Base-by-base conservation (phyloP, 2,113 vertebrate genomes). In the Callorhinus ursinus region DNA sequence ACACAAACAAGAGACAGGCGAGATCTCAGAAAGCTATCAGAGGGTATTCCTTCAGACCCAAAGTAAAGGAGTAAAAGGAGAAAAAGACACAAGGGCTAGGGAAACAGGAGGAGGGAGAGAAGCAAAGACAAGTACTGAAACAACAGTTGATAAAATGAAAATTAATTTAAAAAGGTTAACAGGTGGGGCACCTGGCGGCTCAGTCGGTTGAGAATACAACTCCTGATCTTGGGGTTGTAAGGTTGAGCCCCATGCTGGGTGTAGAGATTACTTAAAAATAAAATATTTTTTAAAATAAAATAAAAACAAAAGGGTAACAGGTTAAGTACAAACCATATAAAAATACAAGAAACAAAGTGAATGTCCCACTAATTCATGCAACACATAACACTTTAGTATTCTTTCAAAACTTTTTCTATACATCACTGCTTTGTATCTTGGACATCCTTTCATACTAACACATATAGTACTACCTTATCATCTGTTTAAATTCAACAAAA, bases 321-420 rank as follows among this genome's bases (percentile, higher is more conserved):
- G 2, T 36, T 49, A 89, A 95, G 13, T n/a, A 94, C 18, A 76
- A 49, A 80, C 31, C 31, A 0, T 49, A 67, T 12, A 39, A 67
- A 80, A 92, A 79, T 33, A 59, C 22, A 83, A 55, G 8, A 51
- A 65, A 53, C 21, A 84, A 80, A 86, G 33, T 67, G 14, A 87
- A 57, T 74, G 1, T 39, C 36, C 24, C 22, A 85, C 22, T 55
- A 92, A 95, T 55, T 92, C 51, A 95, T 49, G n/a, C 24, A 92
- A 88, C 49, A 63, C 77, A 72, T 49, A 84, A 84, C 42, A 81
- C 49, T 71, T 84, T 12, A 77, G 61, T 46, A 88, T 4, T 72
- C 82, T 91, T 96, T 83, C 82, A 95, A 83, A 82, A 77, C 12
- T 21, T 84, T 69, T 96, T 83, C 67, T 74, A 88, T 59, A 42